Conservation (phyloP, 2,888 invertebrate genomes). For the Boloria selene region DNA sequence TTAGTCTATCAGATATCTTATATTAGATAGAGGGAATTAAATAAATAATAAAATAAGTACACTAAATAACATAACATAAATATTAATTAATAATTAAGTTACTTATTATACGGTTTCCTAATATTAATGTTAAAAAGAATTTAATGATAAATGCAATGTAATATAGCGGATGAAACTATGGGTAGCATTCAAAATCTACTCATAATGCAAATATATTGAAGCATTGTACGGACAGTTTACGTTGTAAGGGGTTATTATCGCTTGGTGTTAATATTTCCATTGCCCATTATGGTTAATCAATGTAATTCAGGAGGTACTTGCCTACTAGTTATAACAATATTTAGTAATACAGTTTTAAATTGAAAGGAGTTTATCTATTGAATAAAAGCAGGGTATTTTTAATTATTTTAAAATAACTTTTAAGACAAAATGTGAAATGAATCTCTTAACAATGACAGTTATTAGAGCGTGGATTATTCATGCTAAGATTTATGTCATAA, state of each 20-base stretch:
- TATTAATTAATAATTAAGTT: no score
- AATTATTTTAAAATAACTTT: no score
- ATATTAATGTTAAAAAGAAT: neutral
- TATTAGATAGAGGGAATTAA: no score
- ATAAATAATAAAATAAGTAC: no score
- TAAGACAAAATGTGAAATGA: no score
- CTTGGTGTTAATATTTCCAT: slow-evolving; percentile 6
- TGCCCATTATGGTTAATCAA: neutral
- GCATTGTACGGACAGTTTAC: neutral
- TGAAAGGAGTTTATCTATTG: neutral
- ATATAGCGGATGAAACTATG: neutral
- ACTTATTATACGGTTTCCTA: neutral
- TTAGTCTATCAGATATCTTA: no score
- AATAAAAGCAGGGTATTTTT: neutral
- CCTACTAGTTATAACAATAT: neutral
- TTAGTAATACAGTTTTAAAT: neutral
- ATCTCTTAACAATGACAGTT: no score
- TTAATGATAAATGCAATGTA: neutral
- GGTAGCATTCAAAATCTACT: neutral
- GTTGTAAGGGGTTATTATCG: neutral
- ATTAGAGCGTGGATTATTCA: no score
- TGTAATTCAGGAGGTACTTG: neutral
- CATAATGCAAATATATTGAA: slow-evolving; percentile 1
- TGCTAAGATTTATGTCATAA: no score
- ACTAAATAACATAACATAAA: no score